Evolutionary conservation across 2,888 invertebrate genomes (phyloP).

Genomic region (Rhyacophila evoluta): DNA sequence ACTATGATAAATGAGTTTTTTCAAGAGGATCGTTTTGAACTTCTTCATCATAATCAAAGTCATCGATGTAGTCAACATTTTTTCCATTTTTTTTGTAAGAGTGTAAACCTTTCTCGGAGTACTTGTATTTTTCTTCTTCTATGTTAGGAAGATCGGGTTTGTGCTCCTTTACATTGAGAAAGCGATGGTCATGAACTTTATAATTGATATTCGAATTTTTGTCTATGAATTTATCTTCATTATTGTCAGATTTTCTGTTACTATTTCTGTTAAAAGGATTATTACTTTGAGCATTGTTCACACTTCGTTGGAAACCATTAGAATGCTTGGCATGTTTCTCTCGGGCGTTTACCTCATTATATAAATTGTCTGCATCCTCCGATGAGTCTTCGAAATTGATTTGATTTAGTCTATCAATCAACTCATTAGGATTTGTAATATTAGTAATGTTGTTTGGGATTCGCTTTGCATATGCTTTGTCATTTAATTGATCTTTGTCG

Average conservation of each 20-base stretch:
- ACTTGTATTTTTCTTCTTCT: not conserved
- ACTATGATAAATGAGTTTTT: not conserved
- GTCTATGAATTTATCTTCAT: not conserved
- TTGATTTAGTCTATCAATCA: conserved; percentile 36
- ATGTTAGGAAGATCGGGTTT: not conserved
- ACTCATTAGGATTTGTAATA: conserved; percentile 35
- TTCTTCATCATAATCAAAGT: not conserved
- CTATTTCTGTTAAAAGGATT: not conserved
- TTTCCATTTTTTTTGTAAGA: not conserved
- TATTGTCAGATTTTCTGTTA: not conserved
- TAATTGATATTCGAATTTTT: not conserved
- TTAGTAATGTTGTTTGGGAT: conserved; percentile 25
- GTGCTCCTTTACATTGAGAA: not conserved
- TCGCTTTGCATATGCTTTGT: not conserved
- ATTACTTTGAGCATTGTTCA: not conserved
- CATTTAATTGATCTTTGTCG: conserved; percentile 56
- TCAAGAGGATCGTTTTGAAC: not conserved
- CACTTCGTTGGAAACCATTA: not conserved
- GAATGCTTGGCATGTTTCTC: not conserved
- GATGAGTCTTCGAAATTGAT: conserved; percentile 36
- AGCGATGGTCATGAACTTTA: not conserved
- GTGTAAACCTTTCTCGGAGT: not conserved
- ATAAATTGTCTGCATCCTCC: conserved; percentile 27
- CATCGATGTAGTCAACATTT: not conserved
- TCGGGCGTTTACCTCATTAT: conserved; percentile 23